Conservation (phyloP, 1,140 invertebrate genomes). For the Drosophila sturtevanti region DNA sequence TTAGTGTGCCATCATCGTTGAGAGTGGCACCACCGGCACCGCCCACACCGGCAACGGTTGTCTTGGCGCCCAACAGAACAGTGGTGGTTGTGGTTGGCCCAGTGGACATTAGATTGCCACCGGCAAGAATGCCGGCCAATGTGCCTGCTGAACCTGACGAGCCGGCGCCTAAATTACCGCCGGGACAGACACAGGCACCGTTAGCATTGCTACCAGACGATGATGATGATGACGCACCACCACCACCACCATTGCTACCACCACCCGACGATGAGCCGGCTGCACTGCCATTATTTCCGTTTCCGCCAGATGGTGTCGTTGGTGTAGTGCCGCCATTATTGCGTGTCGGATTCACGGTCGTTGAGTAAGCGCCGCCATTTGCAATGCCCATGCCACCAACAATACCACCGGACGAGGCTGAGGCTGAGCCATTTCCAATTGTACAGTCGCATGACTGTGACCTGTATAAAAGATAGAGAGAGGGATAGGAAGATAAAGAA, state of each 20-base stretch:
- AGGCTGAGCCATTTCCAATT: constrained; percentile 82
- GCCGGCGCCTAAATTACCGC: constrained; percentile 48
- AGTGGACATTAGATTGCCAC: constrained; percentile 78
- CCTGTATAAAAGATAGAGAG: constrained; percentile 27
- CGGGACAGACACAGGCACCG: constrained; percentile 47
- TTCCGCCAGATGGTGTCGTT: constrained; percentile 74
- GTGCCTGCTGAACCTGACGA: constrained; percentile 37
- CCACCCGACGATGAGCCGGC: constrained; percentile 28
- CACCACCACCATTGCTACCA: background rate
- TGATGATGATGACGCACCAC: no score
- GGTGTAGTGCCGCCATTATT: constrained; percentile 81
- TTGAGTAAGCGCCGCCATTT: constrained; percentile 70
- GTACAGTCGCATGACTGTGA: constrained; percentile 83
- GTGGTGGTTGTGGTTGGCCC: constrained; percentile 81
- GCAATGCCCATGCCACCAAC: constrained; percentile 27
- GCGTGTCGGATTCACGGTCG: constrained; percentile 80
- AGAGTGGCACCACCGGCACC: constrained; percentile 69
- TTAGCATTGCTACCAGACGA: constrained; percentile 31
- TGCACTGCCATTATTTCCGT: constrained; percentile 66
- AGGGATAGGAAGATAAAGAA: background rate
- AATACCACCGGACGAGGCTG: constrained; percentile 10
- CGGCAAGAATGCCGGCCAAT: constrained; percentile 69
- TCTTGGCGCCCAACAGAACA: constrained; percentile 73
- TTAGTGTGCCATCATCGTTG: constrained; percentile 87
- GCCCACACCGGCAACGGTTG: constrained; percentile 57